phyloP scores from a whole-genome alignment of 2,888 invertebrate species.

The Folsomia candida region DNA sequence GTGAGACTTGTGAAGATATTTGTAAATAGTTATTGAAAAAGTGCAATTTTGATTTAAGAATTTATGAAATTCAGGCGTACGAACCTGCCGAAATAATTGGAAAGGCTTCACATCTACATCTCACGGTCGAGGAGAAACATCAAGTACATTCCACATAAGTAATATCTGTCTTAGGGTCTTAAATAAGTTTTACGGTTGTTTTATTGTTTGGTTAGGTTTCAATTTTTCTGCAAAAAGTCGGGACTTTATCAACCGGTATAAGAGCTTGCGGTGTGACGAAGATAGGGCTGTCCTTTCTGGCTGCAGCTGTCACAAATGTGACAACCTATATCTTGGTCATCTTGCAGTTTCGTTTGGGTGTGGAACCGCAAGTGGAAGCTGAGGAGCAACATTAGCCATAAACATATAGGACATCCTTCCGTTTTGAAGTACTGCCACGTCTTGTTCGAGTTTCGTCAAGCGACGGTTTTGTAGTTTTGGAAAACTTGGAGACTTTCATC shows the following conservation, averaged over 20 bases:
- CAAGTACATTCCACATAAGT: neutral
- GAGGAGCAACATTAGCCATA: too few species aligned
- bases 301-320: slow-evolving; percentile 34
- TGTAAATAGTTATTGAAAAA: neutral
- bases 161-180: too few species aligned
- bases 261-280: slow-evolving; percentile 29
- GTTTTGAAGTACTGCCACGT: too few species aligned
- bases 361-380: slow-evolving; percentile 4
- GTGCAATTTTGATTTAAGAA: neutral
- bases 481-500: too few species aligned
- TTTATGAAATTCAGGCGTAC: neutral
- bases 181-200: neutral
- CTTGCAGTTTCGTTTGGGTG: slow-evolving; percentile 24
- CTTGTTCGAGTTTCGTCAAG: too few species aligned
- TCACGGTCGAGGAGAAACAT: neutral
- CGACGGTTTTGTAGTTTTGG: too few species aligned
- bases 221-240: slow-evolving; percentile 20
- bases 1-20: too few species aligned
- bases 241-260: slow-evolving; percentile 13
- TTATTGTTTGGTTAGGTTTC: slow-evolving; percentile 15
- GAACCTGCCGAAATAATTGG: neutral
- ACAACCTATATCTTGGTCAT: slow-evolving; percentile 30
- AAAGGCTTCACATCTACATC: neutral
- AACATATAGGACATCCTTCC: too few species aligned
- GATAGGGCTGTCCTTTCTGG: slow-evolving; percentile 23